Evolutionary conservation across 2,113 vertebrate genomes (phyloP), one percentile per base, ranked within the genome.

Genomic region (Cebidichthys violaceus): DNA sequence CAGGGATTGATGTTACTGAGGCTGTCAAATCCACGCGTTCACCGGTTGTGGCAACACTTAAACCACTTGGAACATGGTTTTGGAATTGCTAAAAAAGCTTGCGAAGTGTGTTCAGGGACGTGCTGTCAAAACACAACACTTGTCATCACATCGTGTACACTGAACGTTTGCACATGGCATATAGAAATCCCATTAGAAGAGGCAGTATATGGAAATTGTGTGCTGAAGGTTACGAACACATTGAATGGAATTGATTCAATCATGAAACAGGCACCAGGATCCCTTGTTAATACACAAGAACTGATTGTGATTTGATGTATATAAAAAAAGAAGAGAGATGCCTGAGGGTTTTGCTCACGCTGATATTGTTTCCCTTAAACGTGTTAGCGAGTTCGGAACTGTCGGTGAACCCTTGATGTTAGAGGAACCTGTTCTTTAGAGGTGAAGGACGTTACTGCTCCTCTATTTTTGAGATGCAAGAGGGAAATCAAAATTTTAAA

Each of bases 91-190:
- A 33, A 54, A 37, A 50, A 77, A 47, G 17, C 31, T 83, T 78
- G 73, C 69, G 17, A 71, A 52, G 75, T 35, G 55, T 71, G 78
- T 45, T 67, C 52, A 77, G 86, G 78, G 86, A 75, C 66, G 27
- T 17, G n/a, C 64, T 86, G 86, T 88, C 79, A 90, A 75, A 85
- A 85, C 70, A 11, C 54, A 85, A 85, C 69, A 15, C 54, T 77
- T 65, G 15, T 55, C 67, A 72, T 83, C 73, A 66, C 75, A 75
- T 82, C 41, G 33, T 33, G 61, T 18, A 72, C n/a, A 60, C 66
- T 64, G n/a, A 83, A 67, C 75, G 80, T 75, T 67, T 78, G 62
- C 47, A 69, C 22, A n/a, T 50, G 60, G 55, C 47, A 70, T 69
- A 77, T 57, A 64, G 37, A 70, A 76, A 50, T 29, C 18, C 22